These are phyloP conservation scores for Microplitis demolitor DNA, from an alignment of 1,140 invertebrate species.

Conservation along the genomic window DNA sequence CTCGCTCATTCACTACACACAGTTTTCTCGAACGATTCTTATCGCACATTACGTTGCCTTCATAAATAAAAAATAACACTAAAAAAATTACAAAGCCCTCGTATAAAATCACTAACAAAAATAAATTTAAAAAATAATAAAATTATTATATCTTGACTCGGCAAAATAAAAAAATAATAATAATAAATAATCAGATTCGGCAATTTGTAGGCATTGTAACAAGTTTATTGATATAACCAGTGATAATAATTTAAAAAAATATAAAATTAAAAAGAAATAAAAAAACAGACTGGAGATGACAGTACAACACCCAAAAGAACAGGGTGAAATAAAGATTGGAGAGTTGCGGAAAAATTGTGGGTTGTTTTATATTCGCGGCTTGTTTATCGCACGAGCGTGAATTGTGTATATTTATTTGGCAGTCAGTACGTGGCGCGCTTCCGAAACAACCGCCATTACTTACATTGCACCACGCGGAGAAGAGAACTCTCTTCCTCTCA, in stretches of 20 bases:
- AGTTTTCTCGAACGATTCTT: constrained; percentile 30
- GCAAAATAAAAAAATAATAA: background rate
- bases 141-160: no score
- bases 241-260: background rate
- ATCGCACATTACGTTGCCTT: constrained; percentile 17
- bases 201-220: background rate
- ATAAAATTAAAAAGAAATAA: no score
- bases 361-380: constrained; percentile 34
- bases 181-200: background rate
- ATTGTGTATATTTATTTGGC: constrained; percentile 39
- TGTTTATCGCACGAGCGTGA: constrained; percentile 36
- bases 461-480: constrained; percentile 26
- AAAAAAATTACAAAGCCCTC: background rate
- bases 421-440: constrained; percentile 33
- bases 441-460: constrained; percentile 38
- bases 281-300: constrained; percentile 1
- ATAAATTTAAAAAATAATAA: no score
- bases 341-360: constrained; percentile 30
- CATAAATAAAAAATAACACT: background rate
- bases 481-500: background rate
- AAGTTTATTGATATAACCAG: background rate
- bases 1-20: constrained; percentile 4
- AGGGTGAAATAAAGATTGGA: constrained; percentile 17
- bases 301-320: constrained; percentile 12
- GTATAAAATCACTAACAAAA: no score